Evolutionary conservation across 2,888 invertebrate genomes (phyloP).

Genomic region (Hydrotaea cyrtoneurina): DNA sequence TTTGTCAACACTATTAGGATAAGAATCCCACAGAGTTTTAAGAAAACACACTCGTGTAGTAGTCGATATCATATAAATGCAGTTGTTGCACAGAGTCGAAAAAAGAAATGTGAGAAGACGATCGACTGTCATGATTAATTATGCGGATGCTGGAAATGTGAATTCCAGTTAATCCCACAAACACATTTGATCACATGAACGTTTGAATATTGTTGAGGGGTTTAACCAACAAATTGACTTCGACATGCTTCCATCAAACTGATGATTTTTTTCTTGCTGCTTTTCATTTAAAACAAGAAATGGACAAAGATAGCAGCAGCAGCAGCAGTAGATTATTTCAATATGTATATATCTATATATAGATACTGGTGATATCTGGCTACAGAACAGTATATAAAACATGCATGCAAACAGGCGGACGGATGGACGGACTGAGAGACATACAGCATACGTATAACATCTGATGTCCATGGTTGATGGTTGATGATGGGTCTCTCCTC

Average conservation of each 20-base stretch:
- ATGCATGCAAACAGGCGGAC: conserved; percentile 12
- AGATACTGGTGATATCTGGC: background rate
- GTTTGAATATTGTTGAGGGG: conserved; percentile 50
- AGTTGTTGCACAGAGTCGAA: background rate
- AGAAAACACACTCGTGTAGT: too few relatives aligned
- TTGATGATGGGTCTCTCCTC: conserved; percentile 63
- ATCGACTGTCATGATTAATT: conserved; percentile 16
- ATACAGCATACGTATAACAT: background rate
- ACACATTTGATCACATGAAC: conserved; percentile 13
- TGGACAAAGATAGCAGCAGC: too few relatives aligned
- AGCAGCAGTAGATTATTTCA: conserved; percentile 5
- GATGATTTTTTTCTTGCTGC: conserved; percentile 46
- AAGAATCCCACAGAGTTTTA: background rate
- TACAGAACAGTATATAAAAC: background rate
- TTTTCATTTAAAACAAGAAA: conserved; percentile 1
- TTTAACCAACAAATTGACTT: conserved; percentile 64
- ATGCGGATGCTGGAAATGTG: conserved; percentile 38
- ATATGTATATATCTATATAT: conserved; percentile 9
- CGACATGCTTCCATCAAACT: conserved; percentile 70
- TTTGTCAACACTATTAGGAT: conserved; percentile 17
- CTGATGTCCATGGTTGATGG: conserved; percentile 40
- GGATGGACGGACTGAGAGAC: conserved; percentile 3
- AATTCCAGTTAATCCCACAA: conserved; percentile 36
- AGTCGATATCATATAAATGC: too few relatives aligned
- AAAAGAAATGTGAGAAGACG: background rate